These are phyloP conservation scores for Eulithis prunata DNA, from an alignment of 2,888 invertebrate species.

Conservation along the genomic window DNA sequence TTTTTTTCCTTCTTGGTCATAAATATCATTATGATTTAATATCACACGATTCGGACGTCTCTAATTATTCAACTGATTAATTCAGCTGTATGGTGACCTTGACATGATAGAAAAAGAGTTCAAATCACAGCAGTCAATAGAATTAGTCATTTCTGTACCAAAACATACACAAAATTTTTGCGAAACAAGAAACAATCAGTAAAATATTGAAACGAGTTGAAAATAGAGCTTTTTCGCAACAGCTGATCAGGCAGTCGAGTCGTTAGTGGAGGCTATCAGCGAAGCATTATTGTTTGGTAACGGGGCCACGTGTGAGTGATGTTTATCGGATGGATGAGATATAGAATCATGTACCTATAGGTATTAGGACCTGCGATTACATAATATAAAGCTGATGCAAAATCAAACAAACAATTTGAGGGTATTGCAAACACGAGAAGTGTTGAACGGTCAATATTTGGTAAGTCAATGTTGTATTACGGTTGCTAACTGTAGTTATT, in stretches of 20 bases:
- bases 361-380: neutral
- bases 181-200: too few species aligned
- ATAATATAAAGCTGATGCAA: neutral
- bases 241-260: neutral
- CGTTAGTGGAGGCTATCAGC: neutral
- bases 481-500: neutral
- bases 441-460: constrained; percentile 6
- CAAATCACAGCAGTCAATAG: too few species aligned
- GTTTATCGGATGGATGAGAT: constrained; percentile 6
- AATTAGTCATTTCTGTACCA: too few species aligned
- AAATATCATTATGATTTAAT: too few species aligned
- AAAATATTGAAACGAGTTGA: too few species aligned
- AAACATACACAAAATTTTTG: too few species aligned
- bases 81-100: too few species aligned
- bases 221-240: neutral
- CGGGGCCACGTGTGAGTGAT: constrained; percentile 10
- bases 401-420: constrained; percentile 2
- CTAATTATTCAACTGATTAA: too few species aligned
- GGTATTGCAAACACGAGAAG: neutral
- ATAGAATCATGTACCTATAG: constrained; percentile 3
- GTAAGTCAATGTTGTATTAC: constrained; percentile 4
- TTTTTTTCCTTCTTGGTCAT: neutral
- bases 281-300: constrained; percentile 17
- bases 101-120: too few species aligned
- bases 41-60: too few species aligned